Base-by-base conservation (phyloP, 2,797 vertebrate genomes). In the Lagodon rhomboides region DNA sequence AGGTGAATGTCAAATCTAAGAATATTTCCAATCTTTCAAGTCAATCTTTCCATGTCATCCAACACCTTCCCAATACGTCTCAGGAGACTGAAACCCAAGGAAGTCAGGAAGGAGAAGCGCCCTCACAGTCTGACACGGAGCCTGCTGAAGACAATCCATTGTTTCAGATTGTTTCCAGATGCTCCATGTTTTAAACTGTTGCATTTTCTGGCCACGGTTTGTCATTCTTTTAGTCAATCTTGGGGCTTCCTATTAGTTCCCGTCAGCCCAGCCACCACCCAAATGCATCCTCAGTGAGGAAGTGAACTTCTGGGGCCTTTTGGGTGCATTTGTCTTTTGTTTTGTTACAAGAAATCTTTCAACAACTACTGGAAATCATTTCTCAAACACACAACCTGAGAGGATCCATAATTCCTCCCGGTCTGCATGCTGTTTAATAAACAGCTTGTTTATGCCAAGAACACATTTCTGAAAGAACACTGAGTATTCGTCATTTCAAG, bases 141-240 rank as follows among this genome's bases (percentile, higher is more conserved):
- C 59, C 73, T 27, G 64, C 69, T 83, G 66, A 87, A 90, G 79
- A 90, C 79, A 87, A 80, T 82, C 83, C 81, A 88, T 91, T 83
- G 87, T 91, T 88, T 85, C 58, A 76, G 85, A 93, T 69, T 15
- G 43, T 34, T 91, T 91, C 92, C 92, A 93, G 88, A 92, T 89
- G 91, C 75, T 87, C 44, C 5, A 54, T 34, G 41, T 81, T 84
- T 73, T 61, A 75, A 73, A 68, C 77, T 68, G 66, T 76, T 91
- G 87, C 87, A 85, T 88, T 91, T 85, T 89, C 82, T 91, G 90
- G 87, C 85, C 53, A 75, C 3, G 43, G 70, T 79, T 73, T 84
- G 74, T 85, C 89, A 92, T 93, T 91, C 89, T 85, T 92, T 54
- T 23, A 85, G 77, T 89, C 72, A 82, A n/a, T 88, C 64, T 75